Base-by-base conservation (phyloP, 2,888 invertebrate species). In the Isoperla grammatica region DNA sequence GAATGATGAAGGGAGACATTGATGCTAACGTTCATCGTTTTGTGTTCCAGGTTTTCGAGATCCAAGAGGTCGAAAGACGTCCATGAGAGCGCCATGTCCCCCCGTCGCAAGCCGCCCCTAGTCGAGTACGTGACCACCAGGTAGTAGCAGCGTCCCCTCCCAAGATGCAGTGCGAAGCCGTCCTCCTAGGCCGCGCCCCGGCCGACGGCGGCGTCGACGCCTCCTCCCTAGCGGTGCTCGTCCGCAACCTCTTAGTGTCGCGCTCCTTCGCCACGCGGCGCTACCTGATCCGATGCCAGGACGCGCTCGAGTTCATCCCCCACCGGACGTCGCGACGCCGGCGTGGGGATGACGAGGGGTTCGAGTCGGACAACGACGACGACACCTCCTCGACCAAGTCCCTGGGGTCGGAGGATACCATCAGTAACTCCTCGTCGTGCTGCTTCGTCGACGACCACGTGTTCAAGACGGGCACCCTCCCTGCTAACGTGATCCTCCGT, bases 311-410 rank as follows among this genome's bases (percentile, higher is more conserved):
- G 54, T 40, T 62, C 42, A 15, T 53, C 0, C 59, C 59, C 15
- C 17, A 49, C 1, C 56, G 49, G 2, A n/a, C 20, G 3, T 39
- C 40, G 13, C 50, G 48, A 2, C 58, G 58, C 13, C 59, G 62
- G 5, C 50, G 58, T 13, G 56, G 62, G 2, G 63, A 63, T 2
- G 77, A 77, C 64, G 77, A 78, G 66, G 77, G 77, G n/a, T 77
- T 78, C 69, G 77, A 78, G 68, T 76, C 76, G 29, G 77, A 77
- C 65, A 67, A 70, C 40, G 77, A 77, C 64, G 67, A 70, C 19
- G 73, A 75, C 59, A 71, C 73, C 4, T 63, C 64, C 5, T 67
- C 68, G 17, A 55, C 65, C 15, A 56, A 54, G 39, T 64, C 64
- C 11, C 11, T 53, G n/a, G 54, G 57, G 2, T 64, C 65, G 11